Conservation (phyloP, 2,888 invertebrate species). For the Agapetus fuscipes region DNA sequence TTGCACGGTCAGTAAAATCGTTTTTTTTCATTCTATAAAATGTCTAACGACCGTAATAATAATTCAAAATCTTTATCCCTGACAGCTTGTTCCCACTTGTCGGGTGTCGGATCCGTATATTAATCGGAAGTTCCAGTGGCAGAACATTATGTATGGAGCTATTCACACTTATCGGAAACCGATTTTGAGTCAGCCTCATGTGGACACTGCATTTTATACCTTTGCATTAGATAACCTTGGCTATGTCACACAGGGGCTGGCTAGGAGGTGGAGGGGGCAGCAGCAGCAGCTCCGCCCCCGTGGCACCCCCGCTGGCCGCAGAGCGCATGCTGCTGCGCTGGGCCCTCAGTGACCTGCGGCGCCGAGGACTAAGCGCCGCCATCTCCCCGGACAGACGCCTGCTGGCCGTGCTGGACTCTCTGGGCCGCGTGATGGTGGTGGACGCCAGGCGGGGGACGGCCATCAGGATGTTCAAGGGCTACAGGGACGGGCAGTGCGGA, state of each 20-base stretch:
- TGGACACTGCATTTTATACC: no score
- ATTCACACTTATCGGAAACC: no score
- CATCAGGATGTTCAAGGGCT: conserved; percentile 89
- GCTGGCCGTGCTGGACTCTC: conserved; percentile 73
- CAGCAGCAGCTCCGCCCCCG: conserved; percentile 28
- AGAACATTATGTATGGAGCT: no score
- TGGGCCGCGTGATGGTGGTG: conserved; percentile 80
- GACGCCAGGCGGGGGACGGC: conserved; percentile 73
- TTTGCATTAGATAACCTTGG: no score
- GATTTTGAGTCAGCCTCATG: background rate
- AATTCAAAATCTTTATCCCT: no score
- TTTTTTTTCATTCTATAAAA: no score
- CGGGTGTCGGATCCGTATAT: no score
- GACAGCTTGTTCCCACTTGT: no score
- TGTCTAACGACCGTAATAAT: no score
- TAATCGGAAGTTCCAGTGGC: no score
- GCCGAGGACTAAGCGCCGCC: conserved; percentile 65
- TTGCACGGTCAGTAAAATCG: no score
- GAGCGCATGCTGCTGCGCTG: conserved; percentile 71
- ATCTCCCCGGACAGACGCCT: conserved; percentile 72
- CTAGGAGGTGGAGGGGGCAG: conserved; percentile 31
- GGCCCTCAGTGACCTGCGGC: conserved; percentile 68
- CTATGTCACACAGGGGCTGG: conserved; percentile 44
- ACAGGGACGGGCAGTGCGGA: conserved; percentile 89
- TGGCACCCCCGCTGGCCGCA: conserved; percentile 42